A percentile compares a stretch with the other conserved stretches of the same genome.
These are phyloP conservation scores for Maccullochella peelii DNA, from an alignment of 2,113 vertebrate species.

Conservation along the genomic window DNA sequence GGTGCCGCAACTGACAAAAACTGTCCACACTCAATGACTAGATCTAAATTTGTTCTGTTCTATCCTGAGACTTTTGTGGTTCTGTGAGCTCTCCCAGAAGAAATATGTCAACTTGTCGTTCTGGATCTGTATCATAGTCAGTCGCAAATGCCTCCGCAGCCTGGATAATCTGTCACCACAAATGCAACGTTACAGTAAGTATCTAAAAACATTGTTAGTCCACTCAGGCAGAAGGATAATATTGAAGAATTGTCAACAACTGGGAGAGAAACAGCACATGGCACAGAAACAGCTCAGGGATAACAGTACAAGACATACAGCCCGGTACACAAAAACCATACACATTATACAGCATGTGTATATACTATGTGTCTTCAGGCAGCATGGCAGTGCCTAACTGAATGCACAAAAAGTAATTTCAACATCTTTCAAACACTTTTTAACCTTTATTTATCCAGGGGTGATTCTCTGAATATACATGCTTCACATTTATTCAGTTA, in stretches of 20 bases:
- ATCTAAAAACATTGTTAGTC: slow-evolving; percentile 19
- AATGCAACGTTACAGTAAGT: slow-evolving; percentile 10
- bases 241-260: slow-evolving; percentile 13
- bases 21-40: neutral
- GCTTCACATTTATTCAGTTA: neutral
- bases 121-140: slow-evolving; percentile 57
- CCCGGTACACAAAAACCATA: neutral
- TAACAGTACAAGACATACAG: neutral
- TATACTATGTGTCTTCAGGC: neutral
- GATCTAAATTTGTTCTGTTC: slow-evolving; percentile 53
- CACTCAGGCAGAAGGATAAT: slow-evolving; percentile 1
- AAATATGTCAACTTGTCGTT: slow-evolving; percentile 69
- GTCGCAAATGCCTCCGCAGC: slow-evolving; percentile 39
- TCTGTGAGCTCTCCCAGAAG: slow-evolving; percentile 61
- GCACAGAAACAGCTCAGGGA: neutral
- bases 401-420: neutral
- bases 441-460: neutral
- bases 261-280: slow-evolving; percentile 10
- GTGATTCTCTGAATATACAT: neutral
- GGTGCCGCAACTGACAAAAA: slow-evolving; percentile 30
- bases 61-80: slow-evolving; percentile 30
- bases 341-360: neutral
- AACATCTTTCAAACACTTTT: neutral
- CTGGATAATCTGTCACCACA: slow-evolving; percentile 4
- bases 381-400: neutral